Evolutionary conservation across 2,797 vertebrate species (phyloP).

Genomic region (Lagorchestes hirsutus): DNA sequence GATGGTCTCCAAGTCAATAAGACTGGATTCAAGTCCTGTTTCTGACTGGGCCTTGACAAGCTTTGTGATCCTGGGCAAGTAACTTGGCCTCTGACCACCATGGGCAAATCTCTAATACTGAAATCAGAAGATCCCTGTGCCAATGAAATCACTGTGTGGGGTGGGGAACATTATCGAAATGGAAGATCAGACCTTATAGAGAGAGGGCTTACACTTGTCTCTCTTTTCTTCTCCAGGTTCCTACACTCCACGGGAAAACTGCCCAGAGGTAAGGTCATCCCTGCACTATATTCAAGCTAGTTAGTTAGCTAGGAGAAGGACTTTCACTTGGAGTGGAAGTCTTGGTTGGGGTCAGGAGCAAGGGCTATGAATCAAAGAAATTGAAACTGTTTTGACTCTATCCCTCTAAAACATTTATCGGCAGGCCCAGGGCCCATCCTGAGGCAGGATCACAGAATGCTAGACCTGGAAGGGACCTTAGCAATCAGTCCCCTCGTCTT

Average conservation of each 20-base stretch:
- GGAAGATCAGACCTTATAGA: not conserved
- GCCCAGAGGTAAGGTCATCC: conserved; percentile 89
- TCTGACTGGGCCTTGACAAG: not conserved
- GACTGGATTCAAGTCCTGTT: not conserved
- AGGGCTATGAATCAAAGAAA: not conserved
- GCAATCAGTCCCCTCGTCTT: not conserved
- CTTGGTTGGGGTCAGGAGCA: not conserved
- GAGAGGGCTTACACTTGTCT: conserved; percentile 23
- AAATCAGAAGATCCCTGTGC: not conserved
- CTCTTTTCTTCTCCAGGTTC: conserved; percentile 85
- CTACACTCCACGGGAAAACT: conserved; percentile 88
- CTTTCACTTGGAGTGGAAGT: not conserved
- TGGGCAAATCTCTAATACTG: not conserved
- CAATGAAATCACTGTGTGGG: not conserved
- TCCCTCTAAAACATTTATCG: not conserved
- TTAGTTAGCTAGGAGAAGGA: not conserved
- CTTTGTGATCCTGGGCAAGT: not conserved
- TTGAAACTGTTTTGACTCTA: not conserved
- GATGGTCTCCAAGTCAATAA: too few relatives aligned
- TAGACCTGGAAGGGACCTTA: not conserved
- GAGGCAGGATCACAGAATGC: not conserved
- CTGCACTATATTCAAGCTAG: not conserved
- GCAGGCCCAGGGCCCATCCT: not conserved
- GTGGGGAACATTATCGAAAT: not conserved
- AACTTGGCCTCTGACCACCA: not conserved